Evolutionary conservation across 2,888 invertebrate genomes (phyloP).

Genomic region (Trimorus sp.): DNA sequence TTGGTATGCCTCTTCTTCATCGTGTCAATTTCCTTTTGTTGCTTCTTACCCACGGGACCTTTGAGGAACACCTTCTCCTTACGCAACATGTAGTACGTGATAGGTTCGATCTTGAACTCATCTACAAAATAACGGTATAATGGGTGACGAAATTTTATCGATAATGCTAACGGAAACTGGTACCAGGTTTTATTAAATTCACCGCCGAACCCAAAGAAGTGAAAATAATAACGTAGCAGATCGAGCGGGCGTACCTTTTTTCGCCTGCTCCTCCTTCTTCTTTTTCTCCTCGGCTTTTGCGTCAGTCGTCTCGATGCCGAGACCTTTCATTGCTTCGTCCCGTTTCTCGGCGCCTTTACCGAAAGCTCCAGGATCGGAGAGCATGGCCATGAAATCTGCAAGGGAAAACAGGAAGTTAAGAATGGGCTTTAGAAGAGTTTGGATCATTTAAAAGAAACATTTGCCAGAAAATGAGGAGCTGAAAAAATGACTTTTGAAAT

Average conservation of each 20-base stretch:
- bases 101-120: conserved; percentile 79
- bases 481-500: no score
- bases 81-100: conserved; percentile 82
- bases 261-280: conserved; percentile 79
- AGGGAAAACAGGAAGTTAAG: conserved; percentile 25
- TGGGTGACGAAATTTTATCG: no score
- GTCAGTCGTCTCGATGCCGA: conserved; percentile 85
- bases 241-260: conserved; percentile 68
- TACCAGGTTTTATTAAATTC: no score
- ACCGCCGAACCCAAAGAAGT: no score
- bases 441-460: no score
- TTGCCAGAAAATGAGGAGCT: no score
- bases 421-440: no score
- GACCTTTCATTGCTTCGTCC: conserved; percentile 86
- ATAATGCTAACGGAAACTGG: no score
- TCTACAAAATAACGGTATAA: conserved; percentile 64
- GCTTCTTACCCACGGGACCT: conserved; percentile 84
- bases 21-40: conserved; percentile 85
- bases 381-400: conserved; percentile 97
- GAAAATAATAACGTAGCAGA: no score
- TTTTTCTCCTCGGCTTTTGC: conserved; percentile 78
- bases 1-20: conserved; percentile 85
- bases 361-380: conserved; percentile 96
- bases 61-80: conserved; percentile 82
- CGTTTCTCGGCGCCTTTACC: conserved; percentile 85